These are phyloP conservation scores for Agelas oroides DNA, from an alignment of 37 sponge, comb jelly and placozoan species.

Conservation along the genomic window DNA sequence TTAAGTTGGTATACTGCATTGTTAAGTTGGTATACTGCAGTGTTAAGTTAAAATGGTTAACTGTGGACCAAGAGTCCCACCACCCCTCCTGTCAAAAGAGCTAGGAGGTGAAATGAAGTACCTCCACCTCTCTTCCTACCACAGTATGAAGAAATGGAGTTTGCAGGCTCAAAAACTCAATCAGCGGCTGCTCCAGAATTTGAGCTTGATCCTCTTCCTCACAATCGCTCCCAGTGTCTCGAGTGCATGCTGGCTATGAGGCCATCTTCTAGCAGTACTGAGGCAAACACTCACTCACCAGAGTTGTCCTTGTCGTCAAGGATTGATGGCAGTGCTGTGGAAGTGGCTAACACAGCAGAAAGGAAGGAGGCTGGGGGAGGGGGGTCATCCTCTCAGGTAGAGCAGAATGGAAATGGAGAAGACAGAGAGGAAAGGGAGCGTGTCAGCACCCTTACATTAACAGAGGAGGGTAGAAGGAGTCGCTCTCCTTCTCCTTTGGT, in stretches of 20 bases:
- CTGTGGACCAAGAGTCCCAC: too few relatives aligned
- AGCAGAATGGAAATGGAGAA: background rate
- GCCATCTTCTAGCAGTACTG: background rate
- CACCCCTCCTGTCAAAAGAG: too few relatives aligned
- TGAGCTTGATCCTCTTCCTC: constrained; percentile 9
- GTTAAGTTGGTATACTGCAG: too few relatives aligned
- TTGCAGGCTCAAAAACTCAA: background rate
- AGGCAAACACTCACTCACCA: too few relatives aligned
- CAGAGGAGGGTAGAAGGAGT: background rate
- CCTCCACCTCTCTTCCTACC: constrained; percentile 24
- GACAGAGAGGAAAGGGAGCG: background rate
- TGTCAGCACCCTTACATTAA: too few relatives aligned
- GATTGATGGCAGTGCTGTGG: too few relatives aligned
- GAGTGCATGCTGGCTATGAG: constrained; percentile 20
- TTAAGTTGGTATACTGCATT: too few relatives aligned
- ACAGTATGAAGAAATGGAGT: constrained; percentile 36
- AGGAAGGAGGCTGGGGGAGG: too few relatives aligned
- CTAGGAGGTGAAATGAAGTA: background rate
- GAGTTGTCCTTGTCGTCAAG: too few relatives aligned
- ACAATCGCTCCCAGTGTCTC: constrained; percentile 35
- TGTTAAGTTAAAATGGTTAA: constrained; percentile 15
- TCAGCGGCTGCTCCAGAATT: constrained; percentile 12
- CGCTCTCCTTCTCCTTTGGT: background rate
- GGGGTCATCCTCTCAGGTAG: constrained; percentile 12
- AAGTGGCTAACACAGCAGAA: too few relatives aligned